Base-by-base conservation (phyloP, 2,113 vertebrate genomes). In the Notechis scutatus region DNA sequence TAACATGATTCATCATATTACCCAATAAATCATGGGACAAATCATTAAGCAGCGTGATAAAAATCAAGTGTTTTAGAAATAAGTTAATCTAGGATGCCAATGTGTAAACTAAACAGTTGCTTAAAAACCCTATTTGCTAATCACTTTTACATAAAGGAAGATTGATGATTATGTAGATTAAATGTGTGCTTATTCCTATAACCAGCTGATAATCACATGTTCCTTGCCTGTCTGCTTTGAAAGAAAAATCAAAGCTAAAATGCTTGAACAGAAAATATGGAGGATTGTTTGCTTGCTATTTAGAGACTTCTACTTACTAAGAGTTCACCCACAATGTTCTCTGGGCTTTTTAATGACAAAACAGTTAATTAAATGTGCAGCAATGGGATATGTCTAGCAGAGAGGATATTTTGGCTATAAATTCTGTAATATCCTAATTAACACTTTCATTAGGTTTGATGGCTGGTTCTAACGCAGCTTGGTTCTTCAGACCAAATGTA, bases 31-130 rank as follows among this genome's bases (percentile, higher is more conserved):
- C 98, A 97, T 97, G 96, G 97, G 97, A 98, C 97, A 98, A 98
- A 98, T 98, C 98, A 98, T 98, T 98, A 98, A 96, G 97, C 98
- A 97, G 96, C 97, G 95, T 97, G 98, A 98, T 98, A 98, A 98
- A 93, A 98, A 98, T 98, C 98, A 98, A 98, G 97, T 98, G 97
- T 97, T 98, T 98, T 97, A 97, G 98, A 97, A 98, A 98, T 98
- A 98, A 98, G 97, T 98, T 98, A 98, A 98, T 98, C 97, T 97
- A 97, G 96, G 97, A 97, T 97, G 97, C 97, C 98, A 97, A 98
- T 97, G 97, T 96, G 94, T 97, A 97, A 98, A 97, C 97, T 97
- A 97, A 98, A 97, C 96, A 97, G 97, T 98, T 97, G 97, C 96
- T 97, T 98, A 97, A 98, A 98, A 97, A 92, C 96, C 96, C 97